Evolutionary conservation across 2,113 vertebrate species (phyloP).

Genomic region (Nothocercus nigrocapillus): DNA sequence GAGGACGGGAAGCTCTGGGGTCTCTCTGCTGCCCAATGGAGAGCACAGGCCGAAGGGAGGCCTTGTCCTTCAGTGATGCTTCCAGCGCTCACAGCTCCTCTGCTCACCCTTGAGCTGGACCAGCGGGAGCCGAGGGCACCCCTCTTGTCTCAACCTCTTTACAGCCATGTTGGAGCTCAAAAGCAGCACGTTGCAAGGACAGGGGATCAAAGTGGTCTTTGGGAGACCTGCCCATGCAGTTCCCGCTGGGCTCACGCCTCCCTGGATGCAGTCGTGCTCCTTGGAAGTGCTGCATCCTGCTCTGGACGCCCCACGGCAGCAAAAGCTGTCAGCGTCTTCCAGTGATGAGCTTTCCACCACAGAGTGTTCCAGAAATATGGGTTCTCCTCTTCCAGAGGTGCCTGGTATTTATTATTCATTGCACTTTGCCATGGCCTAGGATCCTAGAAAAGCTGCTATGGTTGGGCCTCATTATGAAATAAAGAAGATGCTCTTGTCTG

Average conservation of each 20-base stretch:
- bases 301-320: fast-evolving
- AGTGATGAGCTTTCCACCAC: fast-evolving
- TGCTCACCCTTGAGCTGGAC: fast-evolving
- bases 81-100: too few species aligned
- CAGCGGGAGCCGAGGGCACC: not conserved
- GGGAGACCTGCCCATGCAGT: not conserved
- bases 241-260: not conserved
- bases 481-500: not conserved
- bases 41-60: not conserved
- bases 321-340: not conserved
- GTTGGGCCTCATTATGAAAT: not conserved
- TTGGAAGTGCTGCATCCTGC: not conserved
- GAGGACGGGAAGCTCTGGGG: not conserved
- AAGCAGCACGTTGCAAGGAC: not conserved
- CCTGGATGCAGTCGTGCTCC: not conserved
- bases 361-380: not conserved
- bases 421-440: not conserved
- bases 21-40: too few species aligned
- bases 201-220: not conserved
- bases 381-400: not conserved
- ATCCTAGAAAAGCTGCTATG: not conserved
- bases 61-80: not conserved
- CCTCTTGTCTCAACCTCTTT: not conserved
- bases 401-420: not conserved
- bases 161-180: fast-evolving